Evolutionary conservation across 2,797 vertebrate genomes (phyloP).

Genomic region (Spinibarbus caldwelli): DNA sequence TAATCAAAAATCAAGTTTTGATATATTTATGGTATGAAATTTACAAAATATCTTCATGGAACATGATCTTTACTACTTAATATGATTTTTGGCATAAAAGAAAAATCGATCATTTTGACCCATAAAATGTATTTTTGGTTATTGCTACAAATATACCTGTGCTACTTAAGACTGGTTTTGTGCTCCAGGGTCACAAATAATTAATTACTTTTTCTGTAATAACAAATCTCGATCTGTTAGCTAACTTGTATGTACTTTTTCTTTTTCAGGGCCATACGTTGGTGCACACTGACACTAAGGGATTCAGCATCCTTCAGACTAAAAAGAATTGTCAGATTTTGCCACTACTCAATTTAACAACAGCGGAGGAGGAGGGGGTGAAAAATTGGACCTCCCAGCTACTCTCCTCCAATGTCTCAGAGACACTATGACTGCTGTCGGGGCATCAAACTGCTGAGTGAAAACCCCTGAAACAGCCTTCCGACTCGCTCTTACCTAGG

Average conservation of each 20-base stretch:
- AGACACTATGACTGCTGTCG: slow-evolving; percentile 69
- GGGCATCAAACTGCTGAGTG: slow-evolving; percentile 59
- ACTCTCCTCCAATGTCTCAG: slow-evolving; percentile 53
- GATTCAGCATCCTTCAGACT: too few species aligned
- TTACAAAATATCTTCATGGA: too few species aligned
- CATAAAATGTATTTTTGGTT: too few species aligned
- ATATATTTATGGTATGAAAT: too few species aligned
- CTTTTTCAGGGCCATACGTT: background rate
- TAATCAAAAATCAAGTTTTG: too few species aligned
- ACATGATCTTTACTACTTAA: too few species aligned
- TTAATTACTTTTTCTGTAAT: background rate
- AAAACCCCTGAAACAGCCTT: slow-evolving; percentile 45
- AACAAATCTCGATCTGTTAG: background rate
- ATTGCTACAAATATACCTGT: too few species aligned
- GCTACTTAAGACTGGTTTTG: too few species aligned
- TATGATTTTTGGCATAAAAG: too few species aligned
- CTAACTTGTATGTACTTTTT: background rate
- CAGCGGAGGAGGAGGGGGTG: background rate
- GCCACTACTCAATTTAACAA: background rate
- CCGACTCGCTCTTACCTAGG: slow-evolving; percentile 36
- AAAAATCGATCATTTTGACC: too few species aligned
- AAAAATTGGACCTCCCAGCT: background rate
- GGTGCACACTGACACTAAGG: background rate
- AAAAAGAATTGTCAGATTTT: too few species aligned
- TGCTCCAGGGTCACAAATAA: background rate